Conservation (phyloP, 2,888 invertebrate species). For the Eilema caniola region DNA sequence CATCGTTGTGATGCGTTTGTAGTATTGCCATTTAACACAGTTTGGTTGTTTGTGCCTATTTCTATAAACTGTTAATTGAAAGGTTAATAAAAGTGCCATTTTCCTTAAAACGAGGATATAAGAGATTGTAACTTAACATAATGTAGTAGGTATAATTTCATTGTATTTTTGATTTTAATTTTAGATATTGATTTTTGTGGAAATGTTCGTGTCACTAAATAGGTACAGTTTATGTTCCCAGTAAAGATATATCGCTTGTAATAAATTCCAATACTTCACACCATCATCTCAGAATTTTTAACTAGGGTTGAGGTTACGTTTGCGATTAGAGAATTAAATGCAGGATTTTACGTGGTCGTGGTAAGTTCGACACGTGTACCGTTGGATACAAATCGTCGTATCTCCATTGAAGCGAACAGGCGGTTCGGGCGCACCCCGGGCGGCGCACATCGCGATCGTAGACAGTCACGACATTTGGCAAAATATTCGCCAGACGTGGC, state of each 20-base stretch:
- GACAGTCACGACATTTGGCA: slow-evolving; percentile 86
- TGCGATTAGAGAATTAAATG: slow-evolving; percentile 65
- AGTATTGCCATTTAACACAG: slow-evolving; percentile 41
- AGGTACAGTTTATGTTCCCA: neutral
- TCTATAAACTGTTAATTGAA: slow-evolving; percentile 44
- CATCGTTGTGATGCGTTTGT: slow-evolving; percentile 36
- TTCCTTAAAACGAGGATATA: slow-evolving; percentile 32
- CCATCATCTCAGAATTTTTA: slow-evolving; percentile 56
- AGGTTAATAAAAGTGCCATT: slow-evolving; percentile 40
- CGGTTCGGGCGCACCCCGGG: slow-evolving; percentile 79
- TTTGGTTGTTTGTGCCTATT: slow-evolving; percentile 36
- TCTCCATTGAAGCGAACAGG: slow-evolving; percentile 77
- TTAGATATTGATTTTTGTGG: neutral
- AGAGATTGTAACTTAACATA: neutral
- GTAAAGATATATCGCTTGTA: slow-evolving; percentile 28
- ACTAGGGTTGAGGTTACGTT: slow-evolving; percentile 51
- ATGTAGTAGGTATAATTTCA: neutral
- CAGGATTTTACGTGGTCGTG: slow-evolving; percentile 66
- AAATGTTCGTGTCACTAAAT: neutral
- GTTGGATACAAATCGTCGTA: slow-evolving; percentile 82
- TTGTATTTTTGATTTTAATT: too few species aligned
- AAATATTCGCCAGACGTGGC: slow-evolving; percentile 80
- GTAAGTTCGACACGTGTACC: slow-evolving; percentile 78
- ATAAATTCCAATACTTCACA: slow-evolving; percentile 61
- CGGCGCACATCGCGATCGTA: slow-evolving; percentile 84